phyloP scores from a whole-genome alignment of 2,797 vertebrate genomes.

The Distichodus sexfasciatus region DNA sequence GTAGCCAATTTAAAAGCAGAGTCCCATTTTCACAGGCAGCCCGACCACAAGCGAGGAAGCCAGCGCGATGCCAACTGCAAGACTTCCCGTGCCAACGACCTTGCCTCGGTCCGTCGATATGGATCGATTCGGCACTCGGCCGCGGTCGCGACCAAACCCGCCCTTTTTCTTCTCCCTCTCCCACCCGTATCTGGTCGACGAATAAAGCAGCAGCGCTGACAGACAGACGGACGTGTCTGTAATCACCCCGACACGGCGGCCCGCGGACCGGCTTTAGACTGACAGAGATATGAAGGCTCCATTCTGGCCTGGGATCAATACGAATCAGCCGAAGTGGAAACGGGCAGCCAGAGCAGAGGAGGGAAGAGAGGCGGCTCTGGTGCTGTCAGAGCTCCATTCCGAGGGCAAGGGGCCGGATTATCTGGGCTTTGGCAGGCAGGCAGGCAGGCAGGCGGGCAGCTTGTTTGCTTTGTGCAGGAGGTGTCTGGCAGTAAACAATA shows the following conservation, averaged over 20 bases:
- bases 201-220: slow-evolving; percentile 34
- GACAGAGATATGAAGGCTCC: slow-evolving; percentile 60
- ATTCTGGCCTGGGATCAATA: slow-evolving; percentile 63
- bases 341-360: slow-evolving; percentile 52
- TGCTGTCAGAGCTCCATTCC: background rate
- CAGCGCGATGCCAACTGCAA: slow-evolving; percentile 16
- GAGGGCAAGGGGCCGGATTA: slow-evolving; percentile 3
- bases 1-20: no score
- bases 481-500: slow-evolving; percentile 22
- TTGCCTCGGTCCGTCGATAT: slow-evolving; percentile 48
- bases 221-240: slow-evolving; percentile 47
- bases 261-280: slow-evolving; percentile 45
- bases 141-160: slow-evolving; percentile 44
- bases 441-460: slow-evolving; percentile 19
- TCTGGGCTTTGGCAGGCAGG: slow-evolving; percentile 21
- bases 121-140: slow-evolving; percentile 59
- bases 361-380: background rate
- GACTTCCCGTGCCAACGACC: slow-evolving; percentile 31
- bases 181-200: slow-evolving; percentile 17
- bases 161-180: slow-evolving; percentile 29
- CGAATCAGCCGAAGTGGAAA: slow-evolving; percentile 61
- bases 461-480: slow-evolving; percentile 37
- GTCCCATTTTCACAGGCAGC: no score
- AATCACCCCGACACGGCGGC: slow-evolving; percentile 53
- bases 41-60: slow-evolving; percentile 5